phyloP scores from a whole-genome alignment of 2,888 invertebrate species.

The Geophilus truncorum region DNA sequence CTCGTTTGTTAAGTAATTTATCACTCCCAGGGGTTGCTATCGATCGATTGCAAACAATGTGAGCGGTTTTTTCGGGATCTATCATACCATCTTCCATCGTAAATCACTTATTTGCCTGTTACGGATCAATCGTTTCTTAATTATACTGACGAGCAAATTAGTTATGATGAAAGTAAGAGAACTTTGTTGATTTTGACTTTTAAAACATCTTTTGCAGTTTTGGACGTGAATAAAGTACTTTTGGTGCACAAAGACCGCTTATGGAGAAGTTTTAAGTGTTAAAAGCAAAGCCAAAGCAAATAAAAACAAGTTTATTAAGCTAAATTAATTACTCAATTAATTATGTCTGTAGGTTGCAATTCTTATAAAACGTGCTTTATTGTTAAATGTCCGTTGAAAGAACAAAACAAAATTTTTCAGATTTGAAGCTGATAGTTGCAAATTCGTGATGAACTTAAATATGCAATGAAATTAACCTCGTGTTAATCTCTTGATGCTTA shows the following conservation, averaged over 20 bases:
- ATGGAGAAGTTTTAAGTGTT: too few relatives aligned
- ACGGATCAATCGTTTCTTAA: slow-evolving; percentile 6
- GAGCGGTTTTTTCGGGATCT: neutral
- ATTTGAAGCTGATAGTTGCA: too few relatives aligned
- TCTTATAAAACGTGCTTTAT: too few relatives aligned
- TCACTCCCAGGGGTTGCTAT: neutral
- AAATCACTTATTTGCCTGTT: slow-evolving; percentile 10
- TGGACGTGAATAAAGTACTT: too few relatives aligned
- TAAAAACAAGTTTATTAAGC: too few relatives aligned
- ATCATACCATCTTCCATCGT: neutral
- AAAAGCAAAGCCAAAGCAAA: too few relatives aligned
- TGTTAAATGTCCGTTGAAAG: too few relatives aligned
- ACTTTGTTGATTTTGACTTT: neutral
- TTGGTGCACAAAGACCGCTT: too few relatives aligned
- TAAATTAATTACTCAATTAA: too few relatives aligned
- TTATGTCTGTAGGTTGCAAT: too few relatives aligned
- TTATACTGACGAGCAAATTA: neutral
- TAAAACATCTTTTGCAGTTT: too few relatives aligned
- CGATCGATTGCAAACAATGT: slow-evolving; percentile 20
- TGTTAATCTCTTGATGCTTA: neutral
- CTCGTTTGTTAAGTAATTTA: slow-evolving; percentile 20
- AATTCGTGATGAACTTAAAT: neutral
- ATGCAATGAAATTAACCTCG: neutral
- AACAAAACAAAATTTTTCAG: too few relatives aligned
- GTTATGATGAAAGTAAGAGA: neutral